Evolutionary conservation across 2,113 vertebrate genomes (phyloP).

Genomic region (Pseudopodoces humilis): DNA sequence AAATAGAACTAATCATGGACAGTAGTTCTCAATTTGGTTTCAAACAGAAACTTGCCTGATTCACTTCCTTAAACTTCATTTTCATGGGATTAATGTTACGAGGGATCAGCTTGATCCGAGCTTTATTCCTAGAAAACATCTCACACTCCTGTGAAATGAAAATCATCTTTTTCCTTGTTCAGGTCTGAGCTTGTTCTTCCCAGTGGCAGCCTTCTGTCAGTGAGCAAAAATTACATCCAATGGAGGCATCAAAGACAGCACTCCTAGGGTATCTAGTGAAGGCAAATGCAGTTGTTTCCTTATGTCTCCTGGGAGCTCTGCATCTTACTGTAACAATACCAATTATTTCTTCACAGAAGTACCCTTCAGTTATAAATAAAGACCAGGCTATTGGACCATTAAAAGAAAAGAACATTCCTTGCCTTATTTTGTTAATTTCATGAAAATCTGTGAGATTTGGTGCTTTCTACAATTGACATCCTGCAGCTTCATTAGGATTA

Average conservation of each 20-base stretch:
- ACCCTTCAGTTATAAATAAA: neutral
- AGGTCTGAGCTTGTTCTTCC: neutral
- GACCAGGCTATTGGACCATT: neutral
- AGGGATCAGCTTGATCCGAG: neutral
- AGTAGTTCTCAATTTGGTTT: neutral
- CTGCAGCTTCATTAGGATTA: neutral
- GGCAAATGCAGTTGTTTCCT: neutral
- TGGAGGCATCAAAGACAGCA: neutral
- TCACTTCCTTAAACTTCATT: neutral
- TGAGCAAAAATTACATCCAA: neutral
- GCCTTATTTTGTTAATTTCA: neutral
- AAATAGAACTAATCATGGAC: neutral
- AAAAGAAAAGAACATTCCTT: neutral
- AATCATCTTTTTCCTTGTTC: neutral
- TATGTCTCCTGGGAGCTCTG: neutral
- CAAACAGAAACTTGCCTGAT: neutral
- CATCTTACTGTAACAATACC: neutral
- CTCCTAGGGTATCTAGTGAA: neutral
- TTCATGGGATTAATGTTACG: neutral
- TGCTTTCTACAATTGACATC: neutral
- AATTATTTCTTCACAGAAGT: neutral
- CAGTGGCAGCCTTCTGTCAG: fast-evolving
- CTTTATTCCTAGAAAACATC: neutral
- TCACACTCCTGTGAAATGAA: neutral
- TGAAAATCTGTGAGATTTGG: neutral